Conservation (phyloP, 2,113 vertebrate genomes). For the Pterophyllum scalare region DNA sequence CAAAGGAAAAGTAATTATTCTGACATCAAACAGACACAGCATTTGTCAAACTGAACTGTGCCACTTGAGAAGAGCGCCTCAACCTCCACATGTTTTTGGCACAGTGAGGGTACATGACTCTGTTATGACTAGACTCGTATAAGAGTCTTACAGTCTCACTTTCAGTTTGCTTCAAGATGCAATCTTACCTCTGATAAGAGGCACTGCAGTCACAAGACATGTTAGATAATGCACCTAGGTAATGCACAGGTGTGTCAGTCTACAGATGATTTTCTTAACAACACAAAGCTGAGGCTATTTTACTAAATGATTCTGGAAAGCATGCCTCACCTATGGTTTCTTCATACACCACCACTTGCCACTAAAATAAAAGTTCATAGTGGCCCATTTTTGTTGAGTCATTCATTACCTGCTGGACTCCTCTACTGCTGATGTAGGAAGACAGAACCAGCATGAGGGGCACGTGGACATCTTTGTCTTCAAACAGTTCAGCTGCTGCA, state of each 20-base stretch:
- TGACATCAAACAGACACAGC: not conserved
- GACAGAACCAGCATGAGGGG: slow-evolving; percentile 87
- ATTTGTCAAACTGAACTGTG: not conserved
- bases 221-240: not conserved
- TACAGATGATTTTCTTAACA: not conserved
- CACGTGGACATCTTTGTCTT: slow-evolving; percentile 84
- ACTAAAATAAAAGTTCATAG: not conserved
- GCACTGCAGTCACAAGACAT: slow-evolving; percentile 24
- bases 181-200: slow-evolving; percentile 20
- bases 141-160: not conserved
- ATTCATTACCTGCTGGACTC: slow-evolving; percentile 88
- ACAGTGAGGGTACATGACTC: too few relatives aligned
- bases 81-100: not conserved
- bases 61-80: not conserved
- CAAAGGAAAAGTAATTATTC: not conserved
- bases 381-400: not conserved
- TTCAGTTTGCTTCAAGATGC: not conserved
- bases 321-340: not conserved
- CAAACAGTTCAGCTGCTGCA: slow-evolving; percentile 87
- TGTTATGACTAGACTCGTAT: not conserved
- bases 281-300: not conserved
- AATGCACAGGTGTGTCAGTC: not conserved
- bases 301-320: not conserved
- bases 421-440: slow-evolving; percentile 80
- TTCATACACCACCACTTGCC: not conserved